A percentile compares a stretch with the other conserved stretches of the same genome.
phyloP scores from a whole-genome alignment of 2,797 vertebrate genomes.

The Ptychadena robeensis region DNA sequence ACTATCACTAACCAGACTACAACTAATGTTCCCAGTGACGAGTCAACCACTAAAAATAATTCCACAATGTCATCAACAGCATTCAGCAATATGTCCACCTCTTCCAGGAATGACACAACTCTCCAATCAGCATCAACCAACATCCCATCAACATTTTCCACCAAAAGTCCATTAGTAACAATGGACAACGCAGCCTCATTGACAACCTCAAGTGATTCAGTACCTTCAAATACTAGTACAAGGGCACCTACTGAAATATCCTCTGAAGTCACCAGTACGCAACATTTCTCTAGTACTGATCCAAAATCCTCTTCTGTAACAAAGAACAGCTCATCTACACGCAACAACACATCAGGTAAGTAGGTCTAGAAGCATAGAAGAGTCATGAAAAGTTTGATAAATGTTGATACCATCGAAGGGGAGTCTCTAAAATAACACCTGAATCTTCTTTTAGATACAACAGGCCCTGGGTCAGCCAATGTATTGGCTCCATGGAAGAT shows the following conservation, averaged over 20 bases:
- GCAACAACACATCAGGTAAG: neutral
- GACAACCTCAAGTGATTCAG: neutral
- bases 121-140: neutral
- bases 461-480: neutral
- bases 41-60: neutral
- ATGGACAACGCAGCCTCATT: neutral
- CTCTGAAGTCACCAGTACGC: neutral
- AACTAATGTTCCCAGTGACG: neutral
- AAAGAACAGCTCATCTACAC: neutral
- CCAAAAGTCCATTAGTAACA: neutral
- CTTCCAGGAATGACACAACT: neutral
- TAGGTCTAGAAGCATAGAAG: neutral
- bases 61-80: neutral
- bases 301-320: neutral
- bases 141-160: neutral
- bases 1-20: neutral
- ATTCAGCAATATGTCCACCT: neutral
- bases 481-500: conserved; percentile 29
- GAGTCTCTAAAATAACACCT: neutral
- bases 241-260: neutral
- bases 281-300: neutral
- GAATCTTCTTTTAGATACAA: conserved; percentile 13
- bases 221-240: neutral
- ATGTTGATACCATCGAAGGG: neutral
- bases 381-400: neutral